Base-by-base conservation (phyloP, 1,140 invertebrate species). In the Oryctes rhinoceros region DNA sequence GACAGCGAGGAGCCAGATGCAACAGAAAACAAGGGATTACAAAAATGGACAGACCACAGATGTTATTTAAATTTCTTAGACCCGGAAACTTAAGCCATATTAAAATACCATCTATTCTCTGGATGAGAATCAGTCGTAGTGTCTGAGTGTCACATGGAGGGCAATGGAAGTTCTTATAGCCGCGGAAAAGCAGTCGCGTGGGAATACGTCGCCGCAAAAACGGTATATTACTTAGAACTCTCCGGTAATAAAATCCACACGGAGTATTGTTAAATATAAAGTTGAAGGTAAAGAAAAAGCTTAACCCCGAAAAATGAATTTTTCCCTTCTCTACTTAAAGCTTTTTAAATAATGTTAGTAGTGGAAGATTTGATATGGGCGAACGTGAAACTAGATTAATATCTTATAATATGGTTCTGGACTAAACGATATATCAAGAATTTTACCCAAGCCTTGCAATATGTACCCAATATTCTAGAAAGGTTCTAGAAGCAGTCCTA, bases 91-190 rank as follows among this genome's bases (percentile, higher is more conserved):
- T 59, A 18, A 18, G 18, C 15, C 53, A n/a, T 59, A 18, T 59
- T 59, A 59, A 59, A 59, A 20, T 59, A 59, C 18, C 53, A 59
- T 59, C 18, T 59, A 59, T 59, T 18, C 15, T 59, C 6, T 15
- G n/a, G n/a, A 59, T 59, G 53, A 59, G 53, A 59, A 59, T 59
- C n/a, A 59, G 53, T n/a, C 53, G 39, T 30, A 30, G 39, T 59
- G 53, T 59, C 53, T 7, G 53, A 59, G 18, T 59, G 53, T 59
- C 53, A 59, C 15, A 59, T 7, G 5, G 7, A 59, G 53, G 15
- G n/a, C 53, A 18, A 2, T 30, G 6, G 53, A 18, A 15, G 53
- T 59, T 59, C 53, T 59, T 59, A 18, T 59, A 18, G 11, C 53
- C 18, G n/a, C 1, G 5, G 15, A n/a, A 59, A 59, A 15, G 53